A percentile compares a stretch with the other conserved stretches of the same genome.
phyloP scores from a whole-genome alignment of 2,888 invertebrate genomes.

The Clanis bilineata region DNA sequence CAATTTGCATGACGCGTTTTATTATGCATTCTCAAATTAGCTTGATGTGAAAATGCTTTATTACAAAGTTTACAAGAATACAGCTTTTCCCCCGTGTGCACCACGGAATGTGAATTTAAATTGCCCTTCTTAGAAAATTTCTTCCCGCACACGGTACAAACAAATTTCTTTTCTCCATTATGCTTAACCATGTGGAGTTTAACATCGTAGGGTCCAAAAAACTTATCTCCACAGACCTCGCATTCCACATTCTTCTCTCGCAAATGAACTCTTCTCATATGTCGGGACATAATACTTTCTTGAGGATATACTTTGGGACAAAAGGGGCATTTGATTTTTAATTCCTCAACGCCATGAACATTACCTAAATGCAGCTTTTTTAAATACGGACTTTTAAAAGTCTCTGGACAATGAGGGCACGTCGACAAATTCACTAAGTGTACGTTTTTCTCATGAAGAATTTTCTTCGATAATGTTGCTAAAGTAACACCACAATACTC shows the following conservation, averaged over 20 bases:
- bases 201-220: conserved; percentile 70
- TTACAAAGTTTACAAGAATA: conserved; percentile 77
- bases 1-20: conserved; percentile 49
- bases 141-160: conserved; percentile 83
- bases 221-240: conserved; percentile 70
- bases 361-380: conserved; percentile 72
- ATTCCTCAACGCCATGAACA: conserved; percentile 66
- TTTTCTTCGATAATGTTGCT: conserved; percentile 66
- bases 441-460: conserved; percentile 70
- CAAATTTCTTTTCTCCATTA: conserved; percentile 78
- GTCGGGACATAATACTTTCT: conserved; percentile 82
- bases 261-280: conserved; percentile 83
- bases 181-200: conserved; percentile 79
- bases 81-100: conserved; percentile 81
- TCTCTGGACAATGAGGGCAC: conserved; percentile 69
- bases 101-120: conserved; percentile 79
- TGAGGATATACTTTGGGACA: conserved; percentile 75
- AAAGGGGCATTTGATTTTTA: conserved; percentile 72
- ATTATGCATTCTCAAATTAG: conserved; percentile 61
- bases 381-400: conserved; percentile 70
- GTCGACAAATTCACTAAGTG: conserved; percentile 64
- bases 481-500: conserved; percentile 76
- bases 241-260: conserved; percentile 73
- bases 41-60: conserved; percentile 74
- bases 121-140: conserved; percentile 83